Evolutionary conservation across 2,113 vertebrate species (phyloP).

Genomic region (Catharus minimus): DNA sequence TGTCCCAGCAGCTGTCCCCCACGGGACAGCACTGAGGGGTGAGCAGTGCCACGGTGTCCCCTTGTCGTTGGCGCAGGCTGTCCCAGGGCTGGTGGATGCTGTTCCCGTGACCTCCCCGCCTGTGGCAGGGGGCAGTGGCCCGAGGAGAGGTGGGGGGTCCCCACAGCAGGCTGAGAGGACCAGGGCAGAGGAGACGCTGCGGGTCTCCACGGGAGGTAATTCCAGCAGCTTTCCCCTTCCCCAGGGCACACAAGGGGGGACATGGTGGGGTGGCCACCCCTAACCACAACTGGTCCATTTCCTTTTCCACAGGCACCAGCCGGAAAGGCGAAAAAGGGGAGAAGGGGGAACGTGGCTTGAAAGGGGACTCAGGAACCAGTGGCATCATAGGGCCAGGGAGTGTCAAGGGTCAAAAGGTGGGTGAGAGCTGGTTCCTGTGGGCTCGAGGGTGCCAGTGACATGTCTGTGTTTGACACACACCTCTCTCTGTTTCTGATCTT

Average conservation of each 20-base stretch:
- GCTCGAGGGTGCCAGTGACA: rapidly evolving
- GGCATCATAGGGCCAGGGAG: conserved; percentile 31
- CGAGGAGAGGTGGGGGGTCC: rapidly evolving
- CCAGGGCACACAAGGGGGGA: rapidly evolving
- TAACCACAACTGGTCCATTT: rapidly evolving
- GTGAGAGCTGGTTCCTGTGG: neutral
- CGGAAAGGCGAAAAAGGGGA: conserved; percentile 79
- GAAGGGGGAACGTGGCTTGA: conserved; percentile 74
- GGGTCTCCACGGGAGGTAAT: conserved; percentile 36
- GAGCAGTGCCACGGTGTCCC: rapidly evolving
- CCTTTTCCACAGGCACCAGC: neutral
- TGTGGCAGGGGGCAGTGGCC: neutral
- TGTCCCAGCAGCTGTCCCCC: rapidly evolving
- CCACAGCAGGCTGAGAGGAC: neutral
- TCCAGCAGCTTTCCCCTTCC: neutral
- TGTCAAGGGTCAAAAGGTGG: conserved; percentile 80
- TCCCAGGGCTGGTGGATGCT: conserved; percentile 32
- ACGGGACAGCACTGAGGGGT: neutral
- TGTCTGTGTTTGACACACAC: rapidly evolving
- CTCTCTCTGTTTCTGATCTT: conserved; percentile 5
- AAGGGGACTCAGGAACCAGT: conserved; percentile 74
- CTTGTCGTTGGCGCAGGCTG: neutral
- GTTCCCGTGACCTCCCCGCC: conserved; percentile 71
- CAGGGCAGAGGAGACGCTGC: neutral
- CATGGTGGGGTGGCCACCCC: rapidly evolving